Evolutionary conservation across 2,888 invertebrate genomes (phyloP), one percentile per base, ranked within the genome.

Genomic region (Entomobrya proxima): DNA sequence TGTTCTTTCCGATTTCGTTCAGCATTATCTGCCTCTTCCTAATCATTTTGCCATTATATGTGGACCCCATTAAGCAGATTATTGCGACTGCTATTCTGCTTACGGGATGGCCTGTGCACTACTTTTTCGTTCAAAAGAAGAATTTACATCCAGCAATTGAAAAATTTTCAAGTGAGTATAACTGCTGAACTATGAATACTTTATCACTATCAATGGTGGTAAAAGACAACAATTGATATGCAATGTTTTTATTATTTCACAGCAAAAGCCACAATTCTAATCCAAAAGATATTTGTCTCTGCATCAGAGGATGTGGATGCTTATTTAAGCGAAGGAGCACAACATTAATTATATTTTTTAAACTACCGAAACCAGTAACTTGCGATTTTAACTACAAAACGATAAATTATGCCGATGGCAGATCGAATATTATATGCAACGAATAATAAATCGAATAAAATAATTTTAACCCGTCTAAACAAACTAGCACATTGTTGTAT

Each of bases 91-190:
- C 93, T 9, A 96, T 97, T 52, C 94, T 96, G 0, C 91, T 96
- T 13, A 95, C 96, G 13, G 97, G 97, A 32, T 93, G 97, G 87
- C 97, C 97, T 7, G 95, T 97, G 5, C 97, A 97, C 92, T 95
- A 95, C 90, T 90, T 95, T 3, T 75, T 88, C 44, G 76, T 89
- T 15, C n/a, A 58, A 21, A 83, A 69, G 21, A 69, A 77, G 44
- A 80, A 77, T 32, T 58, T 85, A 3, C 76, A 67, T 55, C 80
- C 72, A 61, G 50, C 18, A 30, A 21, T 87, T 9, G 77, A 69
- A 18, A 64, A 79, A 24, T 55, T 82, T 69, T 76, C 67, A 7
- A 76, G 88, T 89, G 76, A 72, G 61, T 83, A 35, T 18, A 11
- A n/a, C 37, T 40, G 37, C n/a, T 5, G 15, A n/a, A 47, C 11